Conservation (phyloP, 2,797 vertebrate genomes). For the Pseudotriccus pelzelni region DNA sequence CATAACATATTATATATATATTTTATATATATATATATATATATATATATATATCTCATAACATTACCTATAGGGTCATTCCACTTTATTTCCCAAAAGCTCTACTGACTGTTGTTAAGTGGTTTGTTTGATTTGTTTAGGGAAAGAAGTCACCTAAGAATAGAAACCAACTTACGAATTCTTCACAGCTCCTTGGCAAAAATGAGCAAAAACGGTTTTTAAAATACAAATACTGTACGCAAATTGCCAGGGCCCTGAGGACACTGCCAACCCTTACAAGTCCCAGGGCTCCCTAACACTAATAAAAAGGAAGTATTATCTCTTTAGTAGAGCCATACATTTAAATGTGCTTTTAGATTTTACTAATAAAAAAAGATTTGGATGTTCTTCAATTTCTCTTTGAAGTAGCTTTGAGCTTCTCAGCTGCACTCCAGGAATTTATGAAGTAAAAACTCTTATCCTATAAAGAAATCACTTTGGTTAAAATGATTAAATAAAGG, state of each 20-base stretch:
- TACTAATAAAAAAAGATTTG: not conserved
- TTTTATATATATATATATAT: too few relatives aligned
- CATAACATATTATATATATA: not conserved
- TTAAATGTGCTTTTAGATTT: not conserved
- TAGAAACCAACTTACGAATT: not conserved
- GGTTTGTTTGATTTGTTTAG: conserved; percentile 1
- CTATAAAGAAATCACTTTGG: not conserved
- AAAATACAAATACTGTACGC: not conserved
- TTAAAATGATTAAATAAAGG: not conserved
- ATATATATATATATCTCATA: not conserved
- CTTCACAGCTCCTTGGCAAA: not conserved
- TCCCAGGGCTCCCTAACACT: not conserved
- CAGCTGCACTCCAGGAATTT: not conserved
- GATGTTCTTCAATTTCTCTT: conserved; percentile 3
- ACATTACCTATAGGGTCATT: not conserved
- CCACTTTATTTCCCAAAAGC: not conserved
- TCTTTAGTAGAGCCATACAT: not conserved
- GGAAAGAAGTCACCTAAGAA: not conserved
- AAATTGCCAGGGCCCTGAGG: not conserved
- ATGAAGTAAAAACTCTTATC: not conserved
- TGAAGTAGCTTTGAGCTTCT: conserved; percentile 6
- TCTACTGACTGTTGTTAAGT: not conserved
- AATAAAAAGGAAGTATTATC: not conserved
- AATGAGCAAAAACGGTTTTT: not conserved
- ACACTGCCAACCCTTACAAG: not conserved